Conservation (phyloP, 2,888 invertebrate species). For the Tethea ocularis region DNA sequence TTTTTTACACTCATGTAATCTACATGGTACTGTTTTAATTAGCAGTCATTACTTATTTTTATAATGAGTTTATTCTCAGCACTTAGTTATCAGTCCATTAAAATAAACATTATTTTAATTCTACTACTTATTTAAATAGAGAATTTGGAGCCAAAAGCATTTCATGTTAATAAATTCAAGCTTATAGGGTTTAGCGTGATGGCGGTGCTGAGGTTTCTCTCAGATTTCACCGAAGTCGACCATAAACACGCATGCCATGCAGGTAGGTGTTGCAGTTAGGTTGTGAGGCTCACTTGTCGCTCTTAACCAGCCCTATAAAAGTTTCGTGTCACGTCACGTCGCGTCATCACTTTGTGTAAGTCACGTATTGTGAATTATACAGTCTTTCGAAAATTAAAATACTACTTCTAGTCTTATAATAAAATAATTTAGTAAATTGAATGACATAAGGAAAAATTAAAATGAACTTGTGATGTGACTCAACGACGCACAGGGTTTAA, state of each 20-base stretch:
- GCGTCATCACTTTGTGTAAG: no score
- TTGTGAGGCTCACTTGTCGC: neutral
- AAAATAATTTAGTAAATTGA: neutral
- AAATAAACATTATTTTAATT: conserved; percentile 6
- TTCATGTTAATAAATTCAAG: conserved; percentile 29
- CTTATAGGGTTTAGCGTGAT: conserved; percentile 11
- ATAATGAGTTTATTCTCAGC: conserved; percentile 4
- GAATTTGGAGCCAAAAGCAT: neutral
- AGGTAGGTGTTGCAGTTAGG: no score
- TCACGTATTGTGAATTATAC: no score
- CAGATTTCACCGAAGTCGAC: conserved; percentile 23
- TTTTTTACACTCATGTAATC: neutral
- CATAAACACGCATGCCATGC: conserved; percentile 2
- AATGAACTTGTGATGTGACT: conserved; percentile 2
- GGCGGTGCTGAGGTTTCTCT: conserved; percentile 38
- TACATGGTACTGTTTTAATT: neutral
- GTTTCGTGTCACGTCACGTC: conserved; percentile 23
- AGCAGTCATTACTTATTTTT: conserved; percentile 1
- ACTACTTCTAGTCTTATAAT: neutral
- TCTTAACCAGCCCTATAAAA: conserved; percentile 30
- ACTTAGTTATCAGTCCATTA: conserved; percentile 5
- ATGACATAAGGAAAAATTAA: neutral
- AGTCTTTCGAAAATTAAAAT: conserved; percentile 8
- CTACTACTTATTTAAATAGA: neutral
- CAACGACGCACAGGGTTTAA: conserved; percentile 8